Percentiles rank a stretch among this genome's conserved stretches.
Conservation (phyloP, 2,888 invertebrate species). For the Tipula vernalis region DNA sequence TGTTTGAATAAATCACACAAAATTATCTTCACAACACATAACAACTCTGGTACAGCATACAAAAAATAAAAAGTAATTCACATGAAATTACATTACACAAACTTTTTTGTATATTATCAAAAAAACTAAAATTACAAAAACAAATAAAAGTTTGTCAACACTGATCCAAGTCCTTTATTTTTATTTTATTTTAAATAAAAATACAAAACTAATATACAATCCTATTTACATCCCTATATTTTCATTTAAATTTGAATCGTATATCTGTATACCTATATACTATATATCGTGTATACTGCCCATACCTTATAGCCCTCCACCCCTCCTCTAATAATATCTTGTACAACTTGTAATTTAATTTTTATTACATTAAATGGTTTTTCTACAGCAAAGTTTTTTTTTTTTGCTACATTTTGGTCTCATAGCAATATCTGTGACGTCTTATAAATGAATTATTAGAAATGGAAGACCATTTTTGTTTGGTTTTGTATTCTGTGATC, state of each 20-base stretch:
- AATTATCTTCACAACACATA: neutral
- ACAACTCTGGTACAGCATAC: neutral
- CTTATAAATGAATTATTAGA: neutral
- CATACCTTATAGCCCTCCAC: neutral
- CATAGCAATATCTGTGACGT: neutral
- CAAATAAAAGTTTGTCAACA: neutral
- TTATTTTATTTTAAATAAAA: neutral
- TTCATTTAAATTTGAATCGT: neutral
- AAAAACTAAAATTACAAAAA: neutral
- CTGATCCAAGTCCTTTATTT: neutral
- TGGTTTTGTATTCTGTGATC: neutral
- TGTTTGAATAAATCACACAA: neutral
- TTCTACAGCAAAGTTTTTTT: neutral
- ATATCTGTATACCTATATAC: neutral
- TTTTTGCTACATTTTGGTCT: neutral
- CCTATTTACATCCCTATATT: slow-evolving; percentile 1
- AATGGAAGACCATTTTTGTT: neutral
- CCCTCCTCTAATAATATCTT: neutral
- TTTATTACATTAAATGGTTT: neutral
- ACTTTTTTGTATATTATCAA: neutral
- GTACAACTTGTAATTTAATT: neutral
- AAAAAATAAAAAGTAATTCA: neutral
- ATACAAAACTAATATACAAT: neutral
- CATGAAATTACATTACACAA: neutral
- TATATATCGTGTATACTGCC: no score